Evolutionary conservation across 2,888 invertebrate genomes (phyloP), one percentile per base, ranked within the genome.

Genomic region (Pteria penguin): DNA sequence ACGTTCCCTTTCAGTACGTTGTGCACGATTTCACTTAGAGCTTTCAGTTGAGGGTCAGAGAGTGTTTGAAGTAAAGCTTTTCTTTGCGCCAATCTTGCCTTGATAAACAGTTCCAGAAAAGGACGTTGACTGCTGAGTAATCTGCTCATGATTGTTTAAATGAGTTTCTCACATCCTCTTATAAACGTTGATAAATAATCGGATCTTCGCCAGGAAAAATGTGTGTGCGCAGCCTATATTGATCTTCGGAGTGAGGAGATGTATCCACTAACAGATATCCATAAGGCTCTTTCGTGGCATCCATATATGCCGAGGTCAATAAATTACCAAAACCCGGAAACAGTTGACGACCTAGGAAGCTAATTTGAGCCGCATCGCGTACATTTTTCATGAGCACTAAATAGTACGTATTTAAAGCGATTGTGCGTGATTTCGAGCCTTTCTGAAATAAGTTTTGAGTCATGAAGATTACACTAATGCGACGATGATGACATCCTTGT

Each of bases 191-290:
- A n/a, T n/a, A n/a, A n/a, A n/a, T n/a, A n/a, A n/a, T n/a, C n/a
- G n/a, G n/a, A n/a, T 77, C 76, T 65, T 82, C 80, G 52, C 65
- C 75, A 11, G 74, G 77, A 65, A 80, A 79, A 11, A 80, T n/a
- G n/a, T n/a, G n/a, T n/a, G n/a, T n/a, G n/a, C n/a, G n/a, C n/a
- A n/a, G n/a, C n/a, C n/a, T n/a, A 36, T 5, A 11, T 5, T 36
- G 45, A 11, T 76, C 62, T n/a, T 81, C 76, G 3, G 76, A 74
- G 57, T 78, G 65, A 1, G 78, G 78, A 31, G 74, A 72, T 14
- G 76, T 32, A 61, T 80, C 80, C 14, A 80, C 24, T 27, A 80
- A 31, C 14, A 81, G 66, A 54, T 78, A 81, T 2, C 72, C 52
- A 32, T 72, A 81, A n/a, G 68, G 71, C 27, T 33, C 52, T 0